Base-by-base conservation (phyloP, 2,888 invertebrate genomes). In the Argyresthia albistria region DNA sequence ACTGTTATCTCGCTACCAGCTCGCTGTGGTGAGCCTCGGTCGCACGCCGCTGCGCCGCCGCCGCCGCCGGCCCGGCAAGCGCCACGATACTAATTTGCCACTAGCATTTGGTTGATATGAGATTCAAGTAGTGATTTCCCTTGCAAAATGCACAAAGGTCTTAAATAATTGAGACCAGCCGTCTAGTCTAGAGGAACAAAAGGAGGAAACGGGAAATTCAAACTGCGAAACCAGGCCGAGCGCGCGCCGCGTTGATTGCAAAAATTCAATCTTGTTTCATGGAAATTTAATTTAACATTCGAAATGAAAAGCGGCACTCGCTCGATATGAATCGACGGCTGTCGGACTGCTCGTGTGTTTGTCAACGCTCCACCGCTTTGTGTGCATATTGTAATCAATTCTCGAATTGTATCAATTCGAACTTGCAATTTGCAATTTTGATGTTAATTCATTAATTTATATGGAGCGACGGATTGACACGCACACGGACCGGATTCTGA, bases 191-290 rank as follows among this genome's bases (percentile, higher is more conserved):
- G 25, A 25, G 25, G 25, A 2, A 25, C 6, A 25, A 25, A 25
- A 25, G 25, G 25, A 25, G 25, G 25, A 25, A 25, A 25, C 25
- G 25, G 25, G 25, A 25, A 25, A 25, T 25, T 25, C 25, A 25
- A 25, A 25, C 25, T 25, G 25, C 25, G 25, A 25, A 25, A 25
- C 25, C 25, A 6, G 25, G 25, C 25, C 2, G 25, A 25, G 25
- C 52, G 35, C 42, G 46, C 46, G 51, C 48, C 15, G 49, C 49
- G 77, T 73, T 87, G 86, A 86, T 87, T 87, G 86, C 83, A 84
- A 86, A 87, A 87, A 84, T 86, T 84, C 84, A 84, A 86, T 86
- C 80, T 81, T 83, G 86, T 87, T 86, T 80, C 84, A 84, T 84
- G 79, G 80, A 87, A 84, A 87, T 87, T 87, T 86, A 84, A 87